Evolutionary conservation across 2,113 vertebrate genomes (phyloP), one percentile per base, ranked within the genome.

Genomic region (Rhinoderma darwinii): DNA sequence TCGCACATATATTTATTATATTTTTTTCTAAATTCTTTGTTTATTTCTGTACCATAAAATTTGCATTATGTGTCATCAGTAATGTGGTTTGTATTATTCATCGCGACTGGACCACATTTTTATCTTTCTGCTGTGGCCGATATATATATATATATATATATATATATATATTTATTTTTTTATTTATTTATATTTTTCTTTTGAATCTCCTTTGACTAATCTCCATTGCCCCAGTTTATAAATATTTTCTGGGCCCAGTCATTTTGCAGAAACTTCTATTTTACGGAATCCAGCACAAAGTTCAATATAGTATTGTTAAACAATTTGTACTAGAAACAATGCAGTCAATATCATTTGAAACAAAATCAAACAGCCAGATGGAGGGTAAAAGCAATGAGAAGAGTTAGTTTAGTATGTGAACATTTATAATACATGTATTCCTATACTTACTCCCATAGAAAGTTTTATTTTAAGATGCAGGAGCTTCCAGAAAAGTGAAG

Each of bases 381-480:
- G 15, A 72, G 14, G 22, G 37, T 39, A 74, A 74, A 74, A 25
- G 39, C 22, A 74, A 41, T 43, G 39, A 74, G 72, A 74, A 43
- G 25, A n/a, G 20, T 74, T 73, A 43, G 9, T 74, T 74, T 74
- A 74, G 10, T 74, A 74, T n/a, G 39, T 43, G 72, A 56, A 12
- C 47, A 79, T 79, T 37, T 27, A 35, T 79, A 54, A 35, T 79
- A 50, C 18, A 54, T 79, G 50, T 32, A 10, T 37, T 79, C 32
- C 7, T 37, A 61, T 61, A 63, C 41, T 81, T 81, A 41, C 25
- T 80, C 50, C 77, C 51, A 80, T 80, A 59, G 51, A 80, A 59
- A 37, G 39, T 43, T 74, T 0, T 20, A 27, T 59, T 0, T 27
- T n/a, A 56, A 81, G 56, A 41, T 81, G 56, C 37, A 22, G 25